These are phyloP conservation scores for Disparrhopalites patrizii DNA, from an alignment of 2,888 invertebrate genomes.

Conservation along the genomic window DNA sequence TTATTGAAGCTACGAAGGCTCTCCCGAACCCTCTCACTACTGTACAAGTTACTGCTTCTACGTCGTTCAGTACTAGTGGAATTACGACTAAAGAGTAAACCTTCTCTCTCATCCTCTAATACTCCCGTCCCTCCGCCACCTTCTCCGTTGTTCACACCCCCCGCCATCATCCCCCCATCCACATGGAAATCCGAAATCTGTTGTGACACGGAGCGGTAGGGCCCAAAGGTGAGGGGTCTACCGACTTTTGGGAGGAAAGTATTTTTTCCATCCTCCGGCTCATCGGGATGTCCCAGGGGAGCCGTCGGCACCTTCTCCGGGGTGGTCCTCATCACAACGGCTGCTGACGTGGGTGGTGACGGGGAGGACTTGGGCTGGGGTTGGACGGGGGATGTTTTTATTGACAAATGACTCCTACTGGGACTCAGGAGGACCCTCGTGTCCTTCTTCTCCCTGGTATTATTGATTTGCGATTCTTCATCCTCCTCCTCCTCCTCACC, in stretches of 20 bases:
- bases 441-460: not conserved
- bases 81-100: not conserved
- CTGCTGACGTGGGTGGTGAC: not conserved
- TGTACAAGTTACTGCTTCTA: slow-evolving; percentile 26
- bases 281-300: not conserved
- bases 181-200: slow-evolving; percentile 11
- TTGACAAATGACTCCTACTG: not conserved
- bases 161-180: slow-evolving; percentile 5
- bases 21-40: too few relatives aligned
- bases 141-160: not conserved
- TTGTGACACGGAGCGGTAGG: slow-evolving; percentile 30
- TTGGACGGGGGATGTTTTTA: slow-evolving; percentile 20
- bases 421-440: too few relatives aligned
- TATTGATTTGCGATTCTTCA: not conserved
- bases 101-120: not conserved
- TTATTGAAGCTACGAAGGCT: slow-evolving; percentile 29
- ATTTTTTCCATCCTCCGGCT: not conserved
- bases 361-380: not conserved
- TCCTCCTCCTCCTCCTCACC: not conserved
- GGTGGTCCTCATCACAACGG: not conserved
- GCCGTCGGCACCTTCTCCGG: not conserved
- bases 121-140: not conserved
- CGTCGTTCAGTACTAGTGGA: not conserved
- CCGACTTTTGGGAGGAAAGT: slow-evolving; percentile 1
- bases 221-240: slow-evolving; percentile 32